Percentiles rank a stretch among this genome's conserved stretches.
These are phyloP conservation scores for Pseudochromis fuscus DNA, from an alignment of 2,797 vertebrate species.

Conservation along the genomic window DNA sequence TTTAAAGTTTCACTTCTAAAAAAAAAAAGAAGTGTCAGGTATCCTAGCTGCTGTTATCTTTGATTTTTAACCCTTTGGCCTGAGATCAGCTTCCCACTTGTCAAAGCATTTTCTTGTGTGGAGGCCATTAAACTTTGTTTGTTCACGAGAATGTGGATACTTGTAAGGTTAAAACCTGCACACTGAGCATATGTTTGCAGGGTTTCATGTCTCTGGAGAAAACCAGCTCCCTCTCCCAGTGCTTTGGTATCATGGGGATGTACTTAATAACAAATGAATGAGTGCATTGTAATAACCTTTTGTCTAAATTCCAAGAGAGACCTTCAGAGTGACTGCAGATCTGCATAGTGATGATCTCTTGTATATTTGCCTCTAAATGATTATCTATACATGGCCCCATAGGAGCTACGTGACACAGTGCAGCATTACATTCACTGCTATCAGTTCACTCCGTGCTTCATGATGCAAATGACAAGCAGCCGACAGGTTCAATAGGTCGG, in stretches of 20 bases:
- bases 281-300: background rate
- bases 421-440: slow-evolving; percentile 11
- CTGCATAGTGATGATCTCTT: background rate
- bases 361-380: background rate
- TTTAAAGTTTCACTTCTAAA: background rate
- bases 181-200: background rate
- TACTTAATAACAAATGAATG: slow-evolving; percentile 1
- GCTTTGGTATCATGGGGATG: background rate
- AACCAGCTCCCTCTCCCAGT: background rate
- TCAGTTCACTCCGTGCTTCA: slow-evolving; percentile 35
- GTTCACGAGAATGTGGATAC: background rate
- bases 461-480: slow-evolving; percentile 66
- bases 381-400: slow-evolving; percentile 16
- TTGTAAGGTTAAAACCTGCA: background rate
- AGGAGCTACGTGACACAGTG: slow-evolving; percentile 7
- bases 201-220: background rate
- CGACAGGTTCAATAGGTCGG: background rate
- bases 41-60: background rate
- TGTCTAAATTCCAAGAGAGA: slow-evolving; percentile 20
- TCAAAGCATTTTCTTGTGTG: background rate
- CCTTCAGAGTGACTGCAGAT: background rate
- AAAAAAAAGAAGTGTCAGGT: background rate
- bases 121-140: background rate
- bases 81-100: background rate
- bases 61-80: background rate